A percentile compares a stretch with the other conserved stretches of the same genome.
These are phyloP conservation scores for Poecilia wingei DNA, from an alignment of 2,797 vertebrate genomes.

Conservation along the genomic window DNA sequence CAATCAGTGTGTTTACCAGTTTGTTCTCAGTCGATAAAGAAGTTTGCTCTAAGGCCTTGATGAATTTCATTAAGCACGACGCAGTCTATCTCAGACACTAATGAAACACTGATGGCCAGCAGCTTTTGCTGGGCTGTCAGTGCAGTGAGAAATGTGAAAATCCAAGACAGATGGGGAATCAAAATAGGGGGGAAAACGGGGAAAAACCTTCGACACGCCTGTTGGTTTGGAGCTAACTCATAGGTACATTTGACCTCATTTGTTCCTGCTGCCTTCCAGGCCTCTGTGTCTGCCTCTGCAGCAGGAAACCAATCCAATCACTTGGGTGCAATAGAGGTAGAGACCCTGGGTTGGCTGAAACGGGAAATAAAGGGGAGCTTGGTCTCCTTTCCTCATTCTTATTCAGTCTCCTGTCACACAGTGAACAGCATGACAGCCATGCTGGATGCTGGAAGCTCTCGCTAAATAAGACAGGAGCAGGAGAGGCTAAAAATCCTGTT, in stretches of 20 bases:
- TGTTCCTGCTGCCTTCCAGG: slow-evolving; percentile 38
- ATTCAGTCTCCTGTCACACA: slow-evolving; percentile 13
- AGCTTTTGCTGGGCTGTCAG: slow-evolving; percentile 55
- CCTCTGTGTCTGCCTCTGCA: slow-evolving; percentile 32
- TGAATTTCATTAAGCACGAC: slow-evolving; percentile 54
- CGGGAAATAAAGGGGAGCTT: slow-evolving; percentile 40
- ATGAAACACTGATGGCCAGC: slow-evolving; percentile 50
- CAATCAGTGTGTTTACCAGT: slow-evolving; percentile 58
- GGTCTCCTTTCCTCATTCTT: slow-evolving; percentile 17
- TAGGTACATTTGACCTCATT: slow-evolving; percentile 38
- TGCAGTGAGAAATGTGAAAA: slow-evolving; percentile 73
- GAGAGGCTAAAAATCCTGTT: slow-evolving; percentile 20
- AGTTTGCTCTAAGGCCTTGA: slow-evolving; percentile 44
- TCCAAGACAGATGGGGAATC: slow-evolving; percentile 54
- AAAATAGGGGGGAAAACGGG: slow-evolving; percentile 30
- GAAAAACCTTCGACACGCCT: slow-evolving; percentile 29
- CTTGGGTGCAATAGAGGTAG: slow-evolving; percentile 61
- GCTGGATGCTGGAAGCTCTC: slow-evolving; percentile 29
- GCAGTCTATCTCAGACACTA: slow-evolving; percentile 30
- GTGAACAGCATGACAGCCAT: slow-evolving; percentile 25
- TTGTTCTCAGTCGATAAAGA: slow-evolving; percentile 55
- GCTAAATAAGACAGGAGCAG: slow-evolving; percentile 23
- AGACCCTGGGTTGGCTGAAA: slow-evolving; percentile 44
- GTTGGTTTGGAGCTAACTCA: slow-evolving; percentile 25
- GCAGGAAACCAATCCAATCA: slow-evolving; percentile 63